Evolutionary conservation across 1,140 invertebrate genomes (phyloP).

Genomic region (Drosophila dunni): DNA sequence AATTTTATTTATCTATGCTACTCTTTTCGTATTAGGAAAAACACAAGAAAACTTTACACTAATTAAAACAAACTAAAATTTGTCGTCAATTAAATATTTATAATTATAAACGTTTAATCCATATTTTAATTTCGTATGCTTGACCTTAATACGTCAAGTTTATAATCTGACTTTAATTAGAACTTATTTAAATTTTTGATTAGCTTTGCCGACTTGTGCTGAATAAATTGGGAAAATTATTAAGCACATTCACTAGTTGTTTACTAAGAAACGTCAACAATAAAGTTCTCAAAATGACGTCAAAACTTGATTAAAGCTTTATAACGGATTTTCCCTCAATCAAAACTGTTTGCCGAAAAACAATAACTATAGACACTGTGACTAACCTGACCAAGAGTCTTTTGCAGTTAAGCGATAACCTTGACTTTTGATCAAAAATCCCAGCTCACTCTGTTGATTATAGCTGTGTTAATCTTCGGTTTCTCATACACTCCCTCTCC

Average conservation of each 20-base stretch:
- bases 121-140: too few species aligned
- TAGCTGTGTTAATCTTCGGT: slow-evolving; percentile 22
- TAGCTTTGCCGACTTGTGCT: too few species aligned
- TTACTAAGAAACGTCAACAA: slow-evolving; percentile 10
- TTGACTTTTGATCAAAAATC: slow-evolving; percentile 42
- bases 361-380: slow-evolving; percentile 1
- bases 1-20: too few species aligned
- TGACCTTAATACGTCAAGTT: too few species aligned
- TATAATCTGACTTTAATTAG: too few species aligned
- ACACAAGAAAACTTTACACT: too few species aligned
- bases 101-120: too few species aligned
- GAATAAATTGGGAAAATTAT: too few species aligned
- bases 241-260: background rate
- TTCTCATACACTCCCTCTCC: too few species aligned
- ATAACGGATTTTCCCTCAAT: slow-evolving; percentile 17
- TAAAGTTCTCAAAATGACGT: slow-evolving; percentile 19
- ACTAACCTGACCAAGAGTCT: slow-evolving; percentile 25
- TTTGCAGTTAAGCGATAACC: slow-evolving; percentile 33
- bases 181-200: too few species aligned
- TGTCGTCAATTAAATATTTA: background rate
- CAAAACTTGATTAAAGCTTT: background rate
- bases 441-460: slow-evolving; percentile 34
- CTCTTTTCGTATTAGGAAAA: too few species aligned
- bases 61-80: too few species aligned
- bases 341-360: slow-evolving; percentile 4